A percentile compares a stretch with the other conserved stretches of the same genome.
Evolutionary conservation across 2,113 vertebrate genomes (phyloP).

Genomic region (Bothrops jararaca): DNA sequence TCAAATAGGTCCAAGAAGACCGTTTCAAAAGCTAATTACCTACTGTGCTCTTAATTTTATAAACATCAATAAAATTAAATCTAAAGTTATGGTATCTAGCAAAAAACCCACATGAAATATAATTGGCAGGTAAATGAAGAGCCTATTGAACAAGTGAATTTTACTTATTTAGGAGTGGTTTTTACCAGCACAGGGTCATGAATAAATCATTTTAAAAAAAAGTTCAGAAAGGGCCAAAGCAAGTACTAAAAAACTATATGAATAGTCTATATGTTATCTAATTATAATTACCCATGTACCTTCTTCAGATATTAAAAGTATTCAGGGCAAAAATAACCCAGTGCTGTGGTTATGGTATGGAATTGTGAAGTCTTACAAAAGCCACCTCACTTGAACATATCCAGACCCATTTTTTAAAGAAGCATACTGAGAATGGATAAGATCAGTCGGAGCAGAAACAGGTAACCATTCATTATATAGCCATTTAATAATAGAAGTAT

Average conservation of each 20-base stretch:
- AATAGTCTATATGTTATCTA: background rate
- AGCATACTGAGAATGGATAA: background rate
- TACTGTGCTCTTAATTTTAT: background rate
- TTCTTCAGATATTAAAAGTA: background rate
- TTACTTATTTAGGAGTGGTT: background rate
- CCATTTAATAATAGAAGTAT: background rate
- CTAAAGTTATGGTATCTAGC: background rate
- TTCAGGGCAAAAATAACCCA: background rate
- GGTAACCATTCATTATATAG: background rate
- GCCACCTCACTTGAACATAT: background rate
- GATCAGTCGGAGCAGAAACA: background rate
- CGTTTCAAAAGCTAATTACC: background rate
- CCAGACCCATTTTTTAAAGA: background rate
- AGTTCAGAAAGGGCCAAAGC: background rate
- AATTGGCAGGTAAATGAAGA: background rate
- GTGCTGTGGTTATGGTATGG: background rate
- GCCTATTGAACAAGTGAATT: background rate
- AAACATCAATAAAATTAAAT: background rate
- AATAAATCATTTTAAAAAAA: background rate
- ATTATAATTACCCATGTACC: background rate
- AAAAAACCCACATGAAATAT: background rate
- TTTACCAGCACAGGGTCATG: background rate
- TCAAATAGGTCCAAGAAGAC: background rate
- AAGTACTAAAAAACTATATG: background rate
- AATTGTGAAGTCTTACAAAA: background rate